A percentile compares a stretch with the other conserved stretches of the same genome.
Evolutionary conservation across 2,113 vertebrate species (phyloP).

Genomic region (Acanthochromis polyacanthus): DNA sequence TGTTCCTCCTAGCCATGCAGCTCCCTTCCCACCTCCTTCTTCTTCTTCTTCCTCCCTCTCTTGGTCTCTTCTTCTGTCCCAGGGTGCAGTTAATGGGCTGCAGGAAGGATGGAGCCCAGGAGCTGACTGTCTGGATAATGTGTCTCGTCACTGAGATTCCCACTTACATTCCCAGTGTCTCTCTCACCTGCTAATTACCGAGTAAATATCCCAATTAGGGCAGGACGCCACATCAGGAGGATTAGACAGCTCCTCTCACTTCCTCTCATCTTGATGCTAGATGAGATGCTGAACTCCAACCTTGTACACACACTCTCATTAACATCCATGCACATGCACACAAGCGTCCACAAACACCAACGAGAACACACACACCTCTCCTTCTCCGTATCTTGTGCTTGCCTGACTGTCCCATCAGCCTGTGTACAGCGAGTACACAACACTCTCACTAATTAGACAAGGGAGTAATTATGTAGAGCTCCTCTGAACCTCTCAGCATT

Average conservation of each 20-base stretch:
- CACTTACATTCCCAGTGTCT: constrained; percentile 85
- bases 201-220: constrained; percentile 92
- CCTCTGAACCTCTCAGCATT: constrained; percentile 68
- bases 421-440: constrained; percentile 63
- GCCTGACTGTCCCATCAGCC: constrained; percentile 71
- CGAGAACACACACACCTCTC: constrained; percentile 30
- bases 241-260: constrained; percentile 79
- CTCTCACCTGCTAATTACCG: constrained; percentile 90
- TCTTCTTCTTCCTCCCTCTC: not conserved
- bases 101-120: constrained; percentile 77
- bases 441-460: constrained; percentile 80
- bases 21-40: constrained; percentile 13
- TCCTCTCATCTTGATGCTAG: constrained; percentile 69
- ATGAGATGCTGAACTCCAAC: constrained; percentile 76
- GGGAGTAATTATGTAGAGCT: constrained; percentile 80
- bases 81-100: constrained; percentile 78
- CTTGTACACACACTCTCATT: constrained; percentile 68
- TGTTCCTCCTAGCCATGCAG: constrained; percentile 11
- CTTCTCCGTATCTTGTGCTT: constrained; percentile 57
- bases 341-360: constrained; percentile 21
- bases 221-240: constrained; percentile 83
- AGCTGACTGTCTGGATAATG: constrained; percentile 81
- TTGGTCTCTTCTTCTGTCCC: constrained; percentile 52
- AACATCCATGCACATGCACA: constrained; percentile 50
- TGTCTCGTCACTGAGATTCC: constrained; percentile 84